phyloP scores from a whole-genome alignment of 2,888 invertebrate species.

The Xylota segnis region DNA sequence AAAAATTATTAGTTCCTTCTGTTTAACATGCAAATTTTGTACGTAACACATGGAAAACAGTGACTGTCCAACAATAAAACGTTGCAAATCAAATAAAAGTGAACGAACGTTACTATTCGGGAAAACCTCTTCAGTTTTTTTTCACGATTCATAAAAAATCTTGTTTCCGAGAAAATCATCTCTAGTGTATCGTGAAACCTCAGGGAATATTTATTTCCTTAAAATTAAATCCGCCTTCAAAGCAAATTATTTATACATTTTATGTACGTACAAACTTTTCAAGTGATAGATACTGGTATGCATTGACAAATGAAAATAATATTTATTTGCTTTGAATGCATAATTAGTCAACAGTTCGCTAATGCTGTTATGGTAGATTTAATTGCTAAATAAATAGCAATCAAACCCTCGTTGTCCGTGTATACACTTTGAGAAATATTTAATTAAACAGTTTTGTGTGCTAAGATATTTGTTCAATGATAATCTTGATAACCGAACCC shows the following conservation, averaged over 20 bases:
- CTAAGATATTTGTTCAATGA: conserved; percentile 16
- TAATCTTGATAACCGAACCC: conserved; percentile 6
- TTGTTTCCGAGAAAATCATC: neutral
- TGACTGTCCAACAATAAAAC: no score
- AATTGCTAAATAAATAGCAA: conserved; percentile 27
- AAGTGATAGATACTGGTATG: neutral
- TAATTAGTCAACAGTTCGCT: conserved; percentile 15
- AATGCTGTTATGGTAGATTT: conserved; percentile 8
- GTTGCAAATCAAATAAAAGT: neutral
- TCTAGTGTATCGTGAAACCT: neutral
- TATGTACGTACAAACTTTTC: neutral
- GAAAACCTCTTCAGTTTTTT: conserved; percentile 10
- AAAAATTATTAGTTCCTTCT: no score
- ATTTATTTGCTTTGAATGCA: conserved; percentile 12
- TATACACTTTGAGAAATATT: neutral
- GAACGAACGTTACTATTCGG: neutral
- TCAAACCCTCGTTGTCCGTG: neutral
- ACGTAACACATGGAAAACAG: no score
- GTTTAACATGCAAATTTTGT: no score
- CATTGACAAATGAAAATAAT: neutral
- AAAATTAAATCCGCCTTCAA: no score
- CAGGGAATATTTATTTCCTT: neutral
- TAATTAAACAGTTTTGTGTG: conserved; percentile 32
- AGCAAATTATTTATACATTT: neutral
- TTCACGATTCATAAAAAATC: neutral